phyloP scores from a whole-genome alignment of 1,140 invertebrate genomes.

The Drosophila carrolli region DNA sequence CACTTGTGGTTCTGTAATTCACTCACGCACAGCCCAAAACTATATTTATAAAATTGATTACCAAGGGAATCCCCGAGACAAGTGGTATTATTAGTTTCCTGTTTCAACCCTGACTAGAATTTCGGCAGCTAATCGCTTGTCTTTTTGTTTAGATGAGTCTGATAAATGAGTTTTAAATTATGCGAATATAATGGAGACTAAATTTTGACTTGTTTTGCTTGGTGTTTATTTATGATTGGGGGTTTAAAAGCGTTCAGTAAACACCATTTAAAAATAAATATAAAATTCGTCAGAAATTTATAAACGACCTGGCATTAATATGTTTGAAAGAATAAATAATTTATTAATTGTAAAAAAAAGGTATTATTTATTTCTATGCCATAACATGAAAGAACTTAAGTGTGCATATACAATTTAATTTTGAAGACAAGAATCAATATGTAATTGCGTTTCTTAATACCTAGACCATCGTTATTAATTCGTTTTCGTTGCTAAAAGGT shows the following conservation, averaged over 20 bases:
- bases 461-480: no score
- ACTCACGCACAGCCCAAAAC: conserved; percentile 1
- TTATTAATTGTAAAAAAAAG: no score
- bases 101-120: conserved; percentile 35
- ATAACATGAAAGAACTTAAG: no score
- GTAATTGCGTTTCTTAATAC: not conserved
- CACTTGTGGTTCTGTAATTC: conserved; percentile 33
- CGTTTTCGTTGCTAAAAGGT: not conserved
- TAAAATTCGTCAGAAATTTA: not conserved
- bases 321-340: not conserved
- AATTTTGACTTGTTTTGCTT: not conserved
- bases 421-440: not conserved
- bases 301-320: not conserved
- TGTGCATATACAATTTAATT: not conserved
- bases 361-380: no score
- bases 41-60: conserved; percentile 11
- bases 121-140: conserved; percentile 8
- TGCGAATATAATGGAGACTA: not conserved
- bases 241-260: not conserved
- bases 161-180: not conserved
- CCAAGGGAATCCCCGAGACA: conserved; percentile 28
- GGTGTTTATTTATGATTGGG: not conserved
- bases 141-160: not conserved
- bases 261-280: not conserved
- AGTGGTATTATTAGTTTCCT: conserved; percentile 52